These are phyloP conservation scores for Goniozus legneri DNA, from an alignment of 1,140 invertebrate genomes.

Conservation along the genomic window DNA sequence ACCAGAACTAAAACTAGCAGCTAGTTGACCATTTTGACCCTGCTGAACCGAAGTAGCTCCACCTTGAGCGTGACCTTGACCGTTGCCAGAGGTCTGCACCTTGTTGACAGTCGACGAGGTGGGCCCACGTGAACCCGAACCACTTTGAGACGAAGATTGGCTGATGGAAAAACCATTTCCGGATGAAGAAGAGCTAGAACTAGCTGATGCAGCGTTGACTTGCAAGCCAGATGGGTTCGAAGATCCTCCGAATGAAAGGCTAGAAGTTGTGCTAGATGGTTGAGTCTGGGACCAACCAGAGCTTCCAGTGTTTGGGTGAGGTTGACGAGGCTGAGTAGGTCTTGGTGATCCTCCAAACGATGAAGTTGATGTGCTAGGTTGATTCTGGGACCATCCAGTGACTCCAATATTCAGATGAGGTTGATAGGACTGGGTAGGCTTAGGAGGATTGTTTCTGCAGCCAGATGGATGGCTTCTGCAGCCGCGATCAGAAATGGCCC, in stretches of 20 bases:
- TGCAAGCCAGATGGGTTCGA: background rate
- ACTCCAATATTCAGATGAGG: too few species aligned
- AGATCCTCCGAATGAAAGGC: too few species aligned
- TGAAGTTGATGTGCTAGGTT: too few species aligned
- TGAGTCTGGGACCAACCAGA: constrained; percentile 20
- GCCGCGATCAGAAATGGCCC: too few species aligned
- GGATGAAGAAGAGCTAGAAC: constrained; percentile 24
- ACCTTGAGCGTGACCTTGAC: constrained; percentile 27
- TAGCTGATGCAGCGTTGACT: background rate
- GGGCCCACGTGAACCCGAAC: constrained; percentile 4
- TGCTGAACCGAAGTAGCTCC: constrained; percentile 24
- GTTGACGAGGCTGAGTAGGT: background rate
- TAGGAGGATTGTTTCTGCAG: too few species aligned
- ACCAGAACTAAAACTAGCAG: constrained; percentile 30
- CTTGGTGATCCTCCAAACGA: too few species aligned
- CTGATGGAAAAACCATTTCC: constrained; percentile 25
- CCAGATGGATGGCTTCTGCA: too few species aligned
- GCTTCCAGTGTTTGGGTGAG: constrained; percentile 20
- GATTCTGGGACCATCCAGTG: too few species aligned
- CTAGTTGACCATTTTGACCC: constrained; percentile 15
- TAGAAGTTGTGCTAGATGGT: too few species aligned
- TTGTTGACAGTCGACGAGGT: constrained; percentile 22
- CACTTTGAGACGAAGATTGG: constrained; percentile 29
- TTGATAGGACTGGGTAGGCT: too few species aligned
- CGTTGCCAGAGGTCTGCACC: constrained; percentile 24